phyloP scores from a whole-genome alignment of 2,888 invertebrate species.

The Schizaphis graminum region DNA sequence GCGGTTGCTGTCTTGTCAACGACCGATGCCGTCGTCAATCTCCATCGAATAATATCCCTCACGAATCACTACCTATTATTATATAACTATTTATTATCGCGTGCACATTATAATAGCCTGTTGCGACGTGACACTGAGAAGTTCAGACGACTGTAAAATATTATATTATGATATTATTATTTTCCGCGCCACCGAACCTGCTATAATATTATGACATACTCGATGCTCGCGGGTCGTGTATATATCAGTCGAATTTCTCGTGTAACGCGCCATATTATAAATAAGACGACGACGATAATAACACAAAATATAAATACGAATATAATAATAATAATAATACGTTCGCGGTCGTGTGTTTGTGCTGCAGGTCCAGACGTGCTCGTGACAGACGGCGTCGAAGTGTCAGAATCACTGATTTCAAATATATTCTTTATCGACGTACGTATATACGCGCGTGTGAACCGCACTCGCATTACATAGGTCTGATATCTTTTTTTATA shows the following conservation, averaged over 20 bases:
- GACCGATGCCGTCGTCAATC: not conserved
- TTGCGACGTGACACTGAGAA: not conserved
- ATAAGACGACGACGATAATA: not conserved
- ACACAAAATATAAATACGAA: not conserved
- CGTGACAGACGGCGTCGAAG: conserved; percentile 20
- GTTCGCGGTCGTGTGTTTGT: not conserved
- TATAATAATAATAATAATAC: not conserved
- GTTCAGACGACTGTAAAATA: not conserved
- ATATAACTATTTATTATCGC: not conserved
- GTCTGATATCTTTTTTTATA: not conserved
- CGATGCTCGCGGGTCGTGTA: not conserved
- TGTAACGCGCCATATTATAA: not conserved
- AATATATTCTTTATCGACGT: conserved; percentile 5
- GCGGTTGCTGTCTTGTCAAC: not conserved
- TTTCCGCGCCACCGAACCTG: not conserved
- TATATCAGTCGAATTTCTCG: not conserved
- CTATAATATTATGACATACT: not conserved
- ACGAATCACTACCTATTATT: not conserved
- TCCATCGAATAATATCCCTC: not conserved
- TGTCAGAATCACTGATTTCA: conserved; percentile 51
- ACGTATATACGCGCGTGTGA: not conserved
- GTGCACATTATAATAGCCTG: not conserved
- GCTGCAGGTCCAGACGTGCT: not conserved
- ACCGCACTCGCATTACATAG: not conserved
- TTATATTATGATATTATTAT: not conserved